phyloP scores from a whole-genome alignment of 1,140 invertebrate species.

The Hycleus cichorii region DNA sequence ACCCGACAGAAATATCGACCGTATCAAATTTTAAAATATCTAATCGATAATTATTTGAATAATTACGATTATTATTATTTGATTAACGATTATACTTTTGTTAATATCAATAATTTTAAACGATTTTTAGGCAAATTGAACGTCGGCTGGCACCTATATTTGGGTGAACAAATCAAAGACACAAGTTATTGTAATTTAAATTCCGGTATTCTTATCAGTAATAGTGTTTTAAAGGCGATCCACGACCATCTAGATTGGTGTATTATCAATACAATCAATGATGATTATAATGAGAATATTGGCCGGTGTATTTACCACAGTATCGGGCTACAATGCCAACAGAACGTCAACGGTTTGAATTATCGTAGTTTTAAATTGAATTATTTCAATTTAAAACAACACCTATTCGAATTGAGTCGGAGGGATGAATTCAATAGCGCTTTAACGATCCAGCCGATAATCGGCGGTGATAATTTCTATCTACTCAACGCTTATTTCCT shows the following conservation, averaged over 20 bases:
- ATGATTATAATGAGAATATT: constrained; percentile 72
- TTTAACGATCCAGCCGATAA: constrained; percentile 57
- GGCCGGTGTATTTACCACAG: constrained; percentile 72
- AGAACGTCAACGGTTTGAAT: constrained; percentile 43
- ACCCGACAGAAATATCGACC: constrained; percentile 63
- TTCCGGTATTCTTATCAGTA: constrained; percentile 67
- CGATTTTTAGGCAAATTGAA: constrained; percentile 68
- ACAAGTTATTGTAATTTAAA: constrained; percentile 58
- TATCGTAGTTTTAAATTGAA: constrained; percentile 39
- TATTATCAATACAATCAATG: constrained; percentile 70
- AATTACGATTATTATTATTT: constrained; percentile 89
- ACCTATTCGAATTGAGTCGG: constrained; percentile 42
- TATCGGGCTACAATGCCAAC: constrained; percentile 52
- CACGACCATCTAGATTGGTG: constrained; percentile 75
- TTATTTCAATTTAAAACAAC: constrained; percentile 46
- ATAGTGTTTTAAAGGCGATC: constrained; percentile 66
- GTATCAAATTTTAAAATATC: constrained; percentile 82
- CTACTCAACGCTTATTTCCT: constrained; percentile 64
- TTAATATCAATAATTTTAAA: constrained; percentile 64
- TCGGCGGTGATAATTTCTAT: constrained; percentile 56
- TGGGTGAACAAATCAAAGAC: constrained; percentile 52
- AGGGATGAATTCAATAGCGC: constrained; percentile 49
- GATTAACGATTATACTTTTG: constrained; percentile 70
- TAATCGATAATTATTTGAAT: constrained; percentile 79
- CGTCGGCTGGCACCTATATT: constrained; percentile 72